Conservation (phyloP, 2,113 vertebrate species). For the Pantherophis guttatus region DNA sequence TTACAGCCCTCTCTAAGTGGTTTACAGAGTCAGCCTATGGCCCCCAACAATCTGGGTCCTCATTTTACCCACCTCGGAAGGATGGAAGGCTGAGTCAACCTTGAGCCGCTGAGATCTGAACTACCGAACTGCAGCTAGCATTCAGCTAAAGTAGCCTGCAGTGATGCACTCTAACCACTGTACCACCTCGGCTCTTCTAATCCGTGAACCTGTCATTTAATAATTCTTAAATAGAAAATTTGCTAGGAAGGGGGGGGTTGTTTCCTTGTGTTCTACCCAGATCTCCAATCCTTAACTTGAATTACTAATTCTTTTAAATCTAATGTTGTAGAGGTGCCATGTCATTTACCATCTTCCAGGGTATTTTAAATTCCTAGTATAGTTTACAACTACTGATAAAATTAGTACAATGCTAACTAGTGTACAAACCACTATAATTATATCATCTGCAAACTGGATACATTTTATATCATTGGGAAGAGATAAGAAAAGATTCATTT, state of each 20-base stretch:
- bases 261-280: conserved; percentile 49
- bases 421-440: not conserved
- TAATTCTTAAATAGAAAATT: conserved; percentile 72
- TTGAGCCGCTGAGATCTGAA: too few relatives aligned
- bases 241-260: not conserved
- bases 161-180: too few relatives aligned
- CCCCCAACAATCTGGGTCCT: too few relatives aligned
- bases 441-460: not conserved
- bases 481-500: not conserved
- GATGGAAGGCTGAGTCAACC: too few relatives aligned
- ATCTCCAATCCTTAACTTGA: conserved; percentile 29
- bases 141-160: too few relatives aligned
- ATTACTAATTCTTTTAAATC: conserved; percentile 6
- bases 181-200: not conserved
- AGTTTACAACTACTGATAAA: not conserved
- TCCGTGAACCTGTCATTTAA: conserved; percentile 68
- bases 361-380: not conserved
- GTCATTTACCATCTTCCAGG: not conserved
- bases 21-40: too few relatives aligned
- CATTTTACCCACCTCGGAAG: too few relatives aligned
- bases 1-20: too few relatives aligned
- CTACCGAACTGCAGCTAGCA: too few relatives aligned
- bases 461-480: not conserved
- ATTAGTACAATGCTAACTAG: not conserved
- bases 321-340: not conserved